Evolutionary conservation across 2,888 invertebrate species (phyloP).

Genomic region (Hirtodrosophila cameraria): DNA sequence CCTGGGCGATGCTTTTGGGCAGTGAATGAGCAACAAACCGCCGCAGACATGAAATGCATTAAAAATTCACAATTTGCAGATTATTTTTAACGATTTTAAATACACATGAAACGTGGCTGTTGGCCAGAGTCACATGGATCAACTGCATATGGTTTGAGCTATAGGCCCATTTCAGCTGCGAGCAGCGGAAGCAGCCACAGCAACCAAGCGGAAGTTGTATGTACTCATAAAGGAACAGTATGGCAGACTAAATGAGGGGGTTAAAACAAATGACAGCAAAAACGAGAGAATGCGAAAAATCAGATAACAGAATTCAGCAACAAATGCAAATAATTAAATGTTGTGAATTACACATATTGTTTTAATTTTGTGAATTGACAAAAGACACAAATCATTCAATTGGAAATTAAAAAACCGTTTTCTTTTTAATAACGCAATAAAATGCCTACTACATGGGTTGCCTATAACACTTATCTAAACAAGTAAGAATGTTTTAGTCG

Average conservation of each 20-base stretch:
- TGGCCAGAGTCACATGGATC: slow-evolving; percentile 63
- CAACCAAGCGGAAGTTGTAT: slow-evolving; percentile 51
- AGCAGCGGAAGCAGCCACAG: slow-evolving; percentile 40
- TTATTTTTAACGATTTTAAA: slow-evolving; percentile 80
- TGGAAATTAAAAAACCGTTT: no score
- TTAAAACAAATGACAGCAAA: slow-evolving; percentile 18
- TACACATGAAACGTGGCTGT: slow-evolving; percentile 64
- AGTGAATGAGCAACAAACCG: slow-evolving; percentile 35
- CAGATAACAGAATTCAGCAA: slow-evolving; percentile 36
- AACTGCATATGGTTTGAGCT: slow-evolving; percentile 22
- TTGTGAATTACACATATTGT: slow-evolving; percentile 23
- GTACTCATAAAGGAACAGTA: slow-evolving; percentile 26
- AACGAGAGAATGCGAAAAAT: slow-evolving; percentile 18
- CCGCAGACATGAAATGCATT: slow-evolving; percentile 74
- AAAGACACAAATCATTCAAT: no score
- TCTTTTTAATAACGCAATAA: no score
- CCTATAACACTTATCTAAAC: no score
- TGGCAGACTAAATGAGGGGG: background rate
- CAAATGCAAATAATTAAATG: slow-evolving; percentile 57
- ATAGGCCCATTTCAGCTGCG: background rate
- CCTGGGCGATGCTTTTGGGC: slow-evolving; percentile 45
- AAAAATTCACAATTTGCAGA: slow-evolving; percentile 78
- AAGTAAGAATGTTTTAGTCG: no score
- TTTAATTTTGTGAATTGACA: background rate
- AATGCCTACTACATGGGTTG: no score